phyloP scores from a whole-genome alignment of 2,797 vertebrate species.

The Sebastes flavidus region DNA sequence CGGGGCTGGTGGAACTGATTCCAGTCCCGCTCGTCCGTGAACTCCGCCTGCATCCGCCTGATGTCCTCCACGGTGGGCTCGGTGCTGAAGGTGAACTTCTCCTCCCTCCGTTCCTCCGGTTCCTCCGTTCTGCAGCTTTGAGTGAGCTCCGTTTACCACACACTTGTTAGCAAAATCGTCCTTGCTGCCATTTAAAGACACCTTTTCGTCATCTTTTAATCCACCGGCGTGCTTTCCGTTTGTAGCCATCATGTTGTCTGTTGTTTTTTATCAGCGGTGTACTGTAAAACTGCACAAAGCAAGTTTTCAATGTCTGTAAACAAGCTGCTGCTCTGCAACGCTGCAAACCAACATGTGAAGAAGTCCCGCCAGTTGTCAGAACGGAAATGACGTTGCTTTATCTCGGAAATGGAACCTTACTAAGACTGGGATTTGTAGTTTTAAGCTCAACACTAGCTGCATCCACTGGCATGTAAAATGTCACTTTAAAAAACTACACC shows the following conservation, averaged over 20 bases:
- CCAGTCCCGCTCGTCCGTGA: conserved; percentile 90
- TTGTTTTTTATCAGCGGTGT: neutral
- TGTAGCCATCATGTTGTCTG: conserved; percentile 65
- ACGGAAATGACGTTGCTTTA: conserved; percentile 53
- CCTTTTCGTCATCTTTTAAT: neutral
- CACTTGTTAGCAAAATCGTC: neutral
- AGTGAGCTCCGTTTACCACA: conserved; percentile 22
- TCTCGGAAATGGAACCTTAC: too few relatives aligned
- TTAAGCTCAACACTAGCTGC: rapidly evolving
- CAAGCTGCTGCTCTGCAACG: rapidly evolving
- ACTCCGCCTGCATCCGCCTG: conserved; percentile 86
- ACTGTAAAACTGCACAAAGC: rapidly evolving
- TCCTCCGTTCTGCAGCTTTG: conserved; percentile 32
- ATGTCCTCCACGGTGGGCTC: conserved; percentile 81
- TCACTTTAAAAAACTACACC: conserved; percentile 69
- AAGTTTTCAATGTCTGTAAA: neutral
- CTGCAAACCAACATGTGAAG: neutral
- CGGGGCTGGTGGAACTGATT: conserved; percentile 91
- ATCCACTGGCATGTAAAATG: rapidly evolving
- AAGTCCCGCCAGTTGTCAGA: conserved; percentile 63
- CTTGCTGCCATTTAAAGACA: neutral
- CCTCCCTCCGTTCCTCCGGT: neutral
- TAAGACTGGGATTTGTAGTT: conserved; percentile 70
- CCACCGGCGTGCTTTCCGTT: conserved; percentile 26
- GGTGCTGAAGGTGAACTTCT: conserved; percentile 74